phyloP scores from a whole-genome alignment of 2,888 invertebrate species.

The Limenitis camilla region DNA sequence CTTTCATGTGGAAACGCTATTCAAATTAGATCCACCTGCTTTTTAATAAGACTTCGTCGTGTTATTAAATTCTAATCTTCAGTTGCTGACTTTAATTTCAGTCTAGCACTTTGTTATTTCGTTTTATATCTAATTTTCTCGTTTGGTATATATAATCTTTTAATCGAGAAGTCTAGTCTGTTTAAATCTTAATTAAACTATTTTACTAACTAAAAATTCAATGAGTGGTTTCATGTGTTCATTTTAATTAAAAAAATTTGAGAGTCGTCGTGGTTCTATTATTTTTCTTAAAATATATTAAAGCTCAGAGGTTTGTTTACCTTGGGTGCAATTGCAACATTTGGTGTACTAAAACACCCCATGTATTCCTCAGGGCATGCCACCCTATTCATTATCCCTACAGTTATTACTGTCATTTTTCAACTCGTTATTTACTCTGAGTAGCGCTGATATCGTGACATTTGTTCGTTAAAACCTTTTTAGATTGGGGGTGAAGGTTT shows the following conservation, averaged over 20 bases:
- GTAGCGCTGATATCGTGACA: conserved; percentile 68
- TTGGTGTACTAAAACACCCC: conserved; percentile 57
- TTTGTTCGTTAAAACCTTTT: conserved; percentile 59
- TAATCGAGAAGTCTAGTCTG: neutral
- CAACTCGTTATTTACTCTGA: conserved; percentile 75
- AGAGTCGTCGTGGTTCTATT: neutral
- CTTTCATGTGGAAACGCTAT: neutral
- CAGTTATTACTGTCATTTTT: conserved; percentile 75
- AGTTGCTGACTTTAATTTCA: too few relatives aligned
- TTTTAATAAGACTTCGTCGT: neutral
- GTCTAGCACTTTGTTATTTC: too few relatives aligned
- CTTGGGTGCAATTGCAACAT: conserved; percentile 52
- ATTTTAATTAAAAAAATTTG: neutral
- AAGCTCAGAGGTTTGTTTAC: conserved; percentile 45
- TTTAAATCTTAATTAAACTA: too few relatives aligned
- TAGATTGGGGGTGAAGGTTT: conserved; percentile 62
- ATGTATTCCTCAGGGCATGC: conserved; percentile 69
- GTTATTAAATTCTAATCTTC: too few relatives aligned
- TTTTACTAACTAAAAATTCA: too few relatives aligned
- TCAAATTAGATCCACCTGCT: neutral
- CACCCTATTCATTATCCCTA: conserved; percentile 71
- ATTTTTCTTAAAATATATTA: conserved; percentile 8
- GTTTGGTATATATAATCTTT: too few relatives aligned
- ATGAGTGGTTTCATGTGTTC: neutral
- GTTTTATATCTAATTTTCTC: too few relatives aligned